Conservation (phyloP, 1,140 invertebrate genomes). For the Achroia grisella region DNA sequence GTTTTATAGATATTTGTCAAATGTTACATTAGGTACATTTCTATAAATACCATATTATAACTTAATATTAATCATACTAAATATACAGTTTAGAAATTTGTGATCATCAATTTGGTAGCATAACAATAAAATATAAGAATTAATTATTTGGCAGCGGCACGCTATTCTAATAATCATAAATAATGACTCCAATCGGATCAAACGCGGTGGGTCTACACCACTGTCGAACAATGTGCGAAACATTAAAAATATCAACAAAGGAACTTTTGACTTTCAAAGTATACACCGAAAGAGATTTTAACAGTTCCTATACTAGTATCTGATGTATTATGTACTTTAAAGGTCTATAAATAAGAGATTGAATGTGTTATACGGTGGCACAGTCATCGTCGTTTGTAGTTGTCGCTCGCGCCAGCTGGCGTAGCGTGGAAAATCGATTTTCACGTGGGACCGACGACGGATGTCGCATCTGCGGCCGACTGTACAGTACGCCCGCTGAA, state of each 20-base stretch:
- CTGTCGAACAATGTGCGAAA: constrained; percentile 66
- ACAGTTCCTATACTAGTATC: neutral
- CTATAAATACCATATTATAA: neutral
- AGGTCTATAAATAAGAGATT: constrained; percentile 8
- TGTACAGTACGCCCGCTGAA: constrained; percentile 42
- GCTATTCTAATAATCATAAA: constrained; percentile 71
- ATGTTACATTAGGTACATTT: neutral
- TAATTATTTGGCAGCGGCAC: constrained; percentile 62
- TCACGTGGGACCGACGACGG: constrained; percentile 60
- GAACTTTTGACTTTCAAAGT: constrained; percentile 71
- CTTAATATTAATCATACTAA: too few species aligned
- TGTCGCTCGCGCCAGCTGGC: constrained; percentile 66
- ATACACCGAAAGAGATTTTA: constrained; percentile 35
- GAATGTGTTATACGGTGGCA: constrained; percentile 6
- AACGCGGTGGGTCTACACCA: constrained; percentile 56
- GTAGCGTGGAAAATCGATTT: constrained; percentile 72
- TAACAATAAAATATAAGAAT: constrained; percentile 63
- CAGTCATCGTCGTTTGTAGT: constrained; percentile 26
- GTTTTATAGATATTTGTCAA: too few species aligned
- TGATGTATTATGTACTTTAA: constrained; percentile 23
- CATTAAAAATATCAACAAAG: constrained; percentile 73
- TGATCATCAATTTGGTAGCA: constrained; percentile 39
- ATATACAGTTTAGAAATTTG: too few species aligned
- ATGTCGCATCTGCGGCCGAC: constrained; percentile 64
- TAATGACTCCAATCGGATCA: constrained; percentile 64